phyloP scores from a whole-genome alignment of 2,888 invertebrate genomes.

The Hypena proboscidalis region DNA sequence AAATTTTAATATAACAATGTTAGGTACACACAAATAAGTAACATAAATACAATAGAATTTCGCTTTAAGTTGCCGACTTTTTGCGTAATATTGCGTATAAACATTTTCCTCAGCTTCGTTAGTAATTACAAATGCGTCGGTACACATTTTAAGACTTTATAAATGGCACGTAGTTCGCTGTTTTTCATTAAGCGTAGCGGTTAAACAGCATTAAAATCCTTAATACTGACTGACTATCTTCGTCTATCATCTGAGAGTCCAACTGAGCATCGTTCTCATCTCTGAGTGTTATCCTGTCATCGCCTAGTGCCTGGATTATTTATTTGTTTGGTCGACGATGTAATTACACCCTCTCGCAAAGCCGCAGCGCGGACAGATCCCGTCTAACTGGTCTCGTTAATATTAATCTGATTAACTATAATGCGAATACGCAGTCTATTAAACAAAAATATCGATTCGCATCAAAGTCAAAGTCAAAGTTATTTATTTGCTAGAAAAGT shows the following conservation, averaged over 20 bases:
- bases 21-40: slow-evolving; percentile 15
- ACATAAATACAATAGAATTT: slow-evolving; percentile 27
- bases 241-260: slow-evolving; percentile 28
- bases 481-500: no score
- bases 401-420: slow-evolving; percentile 76
- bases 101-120: slow-evolving; percentile 29
- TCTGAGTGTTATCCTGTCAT: slow-evolving; percentile 59
- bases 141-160: slow-evolving; percentile 22
- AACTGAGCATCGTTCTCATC: slow-evolving; percentile 36
- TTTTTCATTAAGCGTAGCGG: slow-evolving; percentile 31
- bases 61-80: slow-evolving; percentile 23
- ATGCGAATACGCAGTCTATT: slow-evolving; percentile 53
- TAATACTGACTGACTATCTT: slow-evolving; percentile 28
- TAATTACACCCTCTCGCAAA: slow-evolving; percentile 70
- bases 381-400: slow-evolving; percentile 66
- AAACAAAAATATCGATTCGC: slow-evolving; percentile 30
- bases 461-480: no score
- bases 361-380: slow-evolving; percentile 52
- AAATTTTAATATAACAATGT: neutral
- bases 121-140: slow-evolving; percentile 31
- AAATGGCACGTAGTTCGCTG: slow-evolving; percentile 17
- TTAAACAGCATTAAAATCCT: slow-evolving; percentile 32
- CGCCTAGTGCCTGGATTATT: slow-evolving; percentile 64
- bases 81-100: slow-evolving; percentile 25
- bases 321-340: slow-evolving; percentile 70